These are phyloP conservation scores for Platyscapa corneri DNA, from an alignment of 1,140 invertebrate species.

Conservation along the genomic window DNA sequence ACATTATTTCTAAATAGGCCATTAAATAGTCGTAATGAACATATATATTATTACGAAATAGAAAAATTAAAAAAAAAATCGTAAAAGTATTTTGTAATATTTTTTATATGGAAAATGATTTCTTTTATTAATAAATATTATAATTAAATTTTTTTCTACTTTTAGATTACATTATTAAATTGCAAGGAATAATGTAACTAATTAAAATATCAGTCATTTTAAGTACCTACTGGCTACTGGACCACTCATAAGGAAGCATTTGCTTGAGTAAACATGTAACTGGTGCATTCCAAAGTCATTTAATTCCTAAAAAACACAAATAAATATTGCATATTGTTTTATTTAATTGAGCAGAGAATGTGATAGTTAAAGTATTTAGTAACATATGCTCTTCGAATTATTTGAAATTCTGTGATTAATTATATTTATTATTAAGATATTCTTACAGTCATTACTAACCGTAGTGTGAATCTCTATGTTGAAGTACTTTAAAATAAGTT, in stretches of 20 bases:
- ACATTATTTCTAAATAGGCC: background rate
- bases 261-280: conserved; percentile 14
- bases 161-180: conserved; percentile 41
- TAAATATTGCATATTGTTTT: conserved; percentile 22
- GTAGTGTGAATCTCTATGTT: background rate
- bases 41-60: no score
- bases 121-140: background rate
- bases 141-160: conserved; percentile 1
- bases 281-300: conserved; percentile 43
- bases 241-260: background rate
- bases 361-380: conserved; percentile 12
- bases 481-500: background rate
- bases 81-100: no score
- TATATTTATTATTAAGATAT: conserved; percentile 25
- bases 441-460: conserved; percentile 35
- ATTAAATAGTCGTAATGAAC: background rate
- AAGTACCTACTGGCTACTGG: conserved; percentile 13
- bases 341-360: conserved; percentile 33
- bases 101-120: background rate
- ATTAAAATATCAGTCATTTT: conserved; percentile 33
- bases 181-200: conserved; percentile 34
- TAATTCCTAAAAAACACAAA: conserved; percentile 10
- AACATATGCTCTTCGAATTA: conserved; percentile 17
- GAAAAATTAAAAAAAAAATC: no score
- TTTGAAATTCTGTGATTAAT: conserved; percentile 44